Base-by-base conservation (phyloP, 2,113 vertebrate genomes). In the Tetrao urogallus region DNA sequence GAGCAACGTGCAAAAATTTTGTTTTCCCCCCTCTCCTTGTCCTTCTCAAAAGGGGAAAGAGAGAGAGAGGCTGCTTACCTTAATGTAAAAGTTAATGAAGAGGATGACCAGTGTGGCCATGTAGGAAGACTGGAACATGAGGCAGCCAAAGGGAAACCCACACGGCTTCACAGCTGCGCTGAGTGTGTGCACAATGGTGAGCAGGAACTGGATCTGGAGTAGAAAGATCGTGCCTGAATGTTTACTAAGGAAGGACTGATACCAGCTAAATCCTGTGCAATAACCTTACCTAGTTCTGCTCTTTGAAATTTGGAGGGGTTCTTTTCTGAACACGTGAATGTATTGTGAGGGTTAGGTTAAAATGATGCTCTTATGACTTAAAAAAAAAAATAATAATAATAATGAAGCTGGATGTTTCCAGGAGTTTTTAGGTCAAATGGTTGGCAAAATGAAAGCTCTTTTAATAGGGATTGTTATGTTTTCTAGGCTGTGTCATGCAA, bases 51-150 rank as follows among this genome's bases (percentile, higher is more conserved):
- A 40, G 20, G 20, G 47, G 42, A 43, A 16, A 24, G 22, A 70
- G n/a, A 34, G 57, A 34, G 58, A 63, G 36, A 80, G 17, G 7
- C 19, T 60, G 8, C 97, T 95, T 97, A 99, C 98, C 98, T 98
- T 98, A 83, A 98, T 43, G 30, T 99, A 99, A 92, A 99, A 99
- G 83, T 99, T 99, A 88, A 98, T 52, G 90, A 99, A 99, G 8
- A 99, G 97, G 88, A 98, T 63, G 47, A 98, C 98, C 67, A 99
- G 92, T 2, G 98, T 99, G 65, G 97, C 90, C 98, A 99, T 99
- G 54, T 99, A 99, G 45, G 98, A 98, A 5, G 98, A 98, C 97
- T 99, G 98, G 97, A 99, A 99, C 86, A 98, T 95, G 85, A 99
- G 98, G 63, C 98, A 99, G 36, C 98, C 98, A 9, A 98, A 95